Base-by-base conservation (phyloP, 2,888 invertebrate genomes). In the Ametastegia equiseti region DNA sequence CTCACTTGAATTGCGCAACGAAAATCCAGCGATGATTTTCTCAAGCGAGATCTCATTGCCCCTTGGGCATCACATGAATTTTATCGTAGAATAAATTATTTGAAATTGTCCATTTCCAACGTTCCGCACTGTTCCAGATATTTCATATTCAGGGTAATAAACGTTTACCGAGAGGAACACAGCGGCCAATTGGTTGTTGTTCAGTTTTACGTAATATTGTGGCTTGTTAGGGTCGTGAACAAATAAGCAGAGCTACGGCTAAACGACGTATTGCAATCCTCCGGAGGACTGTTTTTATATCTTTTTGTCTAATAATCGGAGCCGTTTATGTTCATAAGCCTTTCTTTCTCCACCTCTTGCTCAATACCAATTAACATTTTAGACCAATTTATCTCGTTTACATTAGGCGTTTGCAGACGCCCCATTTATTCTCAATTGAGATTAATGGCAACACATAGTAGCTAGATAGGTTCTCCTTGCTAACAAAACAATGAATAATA, bases 281-380 rank as follows among this genome's bases (percentile, higher is more conserved):
- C 19, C 50, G 47, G 47, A 13, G 1, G n/a, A 50, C 19, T n/a
- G 54, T 19, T 9, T 19, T 30, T 27, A 15, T 60, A 1, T 30
- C 15, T 15, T 30, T 60, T 30, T 60, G 30, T n/a, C n/a, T 30
- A 60, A 60, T 60, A 60, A 60, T 60, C 30, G 11, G 23, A 60
- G 60, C 30, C 3, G 3, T 47, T 30, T 60, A 15, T 60, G 23
- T 30, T 30, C 30, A 30, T 30, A 1, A 60, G 60, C 30, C 1
- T 60, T 60, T 23, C 42, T 42, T 30, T 15, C 27, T 15, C 15
- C 23, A 3, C 30, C 30, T 60, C 27, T 30, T 30, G 15, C 60
- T 30, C 60, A 60, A 60, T 30, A 23, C 60, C 30, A 60, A 60
- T 60, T 30, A 60, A 60, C 60, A 60, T 60, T 60, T 30, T 30